These are phyloP conservation scores for Tor tambroides DNA, from an alignment of 2,113 vertebrate genomes.

Conservation along the genomic window DNA sequence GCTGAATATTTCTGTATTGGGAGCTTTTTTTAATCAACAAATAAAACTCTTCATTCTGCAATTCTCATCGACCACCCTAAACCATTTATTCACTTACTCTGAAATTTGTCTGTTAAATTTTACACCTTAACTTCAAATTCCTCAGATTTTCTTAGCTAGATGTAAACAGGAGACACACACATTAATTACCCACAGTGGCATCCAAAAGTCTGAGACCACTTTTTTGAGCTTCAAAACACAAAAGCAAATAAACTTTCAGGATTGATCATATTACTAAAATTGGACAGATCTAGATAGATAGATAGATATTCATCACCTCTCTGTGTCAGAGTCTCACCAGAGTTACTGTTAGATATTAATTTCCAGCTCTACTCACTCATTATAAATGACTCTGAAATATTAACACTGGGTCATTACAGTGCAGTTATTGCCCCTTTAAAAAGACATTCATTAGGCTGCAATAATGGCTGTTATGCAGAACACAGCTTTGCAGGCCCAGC, in stretches of 20 bases:
- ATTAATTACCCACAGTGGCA: not conserved
- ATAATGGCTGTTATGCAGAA: constrained; percentile 48
- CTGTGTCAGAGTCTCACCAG: not conserved
- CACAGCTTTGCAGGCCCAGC: constrained; percentile 16
- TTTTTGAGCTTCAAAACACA: not conserved
- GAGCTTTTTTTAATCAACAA: not conserved
- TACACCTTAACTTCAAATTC: not conserved
- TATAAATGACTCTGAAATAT: constrained; percentile 47
- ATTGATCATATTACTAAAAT: not conserved
- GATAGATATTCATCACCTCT: not conserved
- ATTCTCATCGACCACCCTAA: not conserved
- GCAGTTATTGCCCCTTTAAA: constrained; percentile 67
- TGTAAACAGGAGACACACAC: not conserved
- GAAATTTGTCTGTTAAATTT: not conserved
- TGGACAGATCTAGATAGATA: not conserved
- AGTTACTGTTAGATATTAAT: constrained; percentile 58
- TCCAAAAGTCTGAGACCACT: not conserved
- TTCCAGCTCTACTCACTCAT: constrained; percentile 51
- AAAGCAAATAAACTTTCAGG: not conserved
- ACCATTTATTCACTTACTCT: not conserved
- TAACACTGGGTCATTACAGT: constrained; percentile 68
- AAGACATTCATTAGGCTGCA: constrained; percentile 66
- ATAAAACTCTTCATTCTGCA: not conserved
- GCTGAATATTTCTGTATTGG: not conserved
- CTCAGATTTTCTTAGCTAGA: not conserved